Evolutionary conservation across 1,140 invertebrate genomes (phyloP).

Genomic region (Bicyclus anynana): DNA sequence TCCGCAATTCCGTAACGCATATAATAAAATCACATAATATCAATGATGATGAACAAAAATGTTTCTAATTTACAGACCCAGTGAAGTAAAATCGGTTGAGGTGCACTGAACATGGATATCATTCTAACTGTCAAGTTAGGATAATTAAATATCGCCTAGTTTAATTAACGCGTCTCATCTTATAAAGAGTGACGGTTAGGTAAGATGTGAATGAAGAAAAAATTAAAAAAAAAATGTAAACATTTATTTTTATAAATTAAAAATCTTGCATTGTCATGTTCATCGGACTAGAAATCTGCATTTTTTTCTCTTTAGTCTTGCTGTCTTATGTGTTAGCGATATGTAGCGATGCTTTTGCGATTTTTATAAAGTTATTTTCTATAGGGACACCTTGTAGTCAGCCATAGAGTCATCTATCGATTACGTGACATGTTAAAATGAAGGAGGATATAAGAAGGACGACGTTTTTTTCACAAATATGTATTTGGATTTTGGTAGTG

Average conservation of each 20-base stretch:
- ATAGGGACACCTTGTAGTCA: no score
- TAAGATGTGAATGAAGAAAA: background rate
- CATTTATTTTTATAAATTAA: slow-evolving; percentile 7
- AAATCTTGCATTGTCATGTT: slow-evolving; percentile 1
- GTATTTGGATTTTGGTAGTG: no score
- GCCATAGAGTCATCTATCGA: no score
- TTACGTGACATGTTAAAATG: no score
- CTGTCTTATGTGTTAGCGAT: background rate
- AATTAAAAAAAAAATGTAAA: background rate
- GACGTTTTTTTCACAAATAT: no score
- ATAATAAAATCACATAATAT: no score
- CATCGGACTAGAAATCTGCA: slow-evolving; percentile 8
- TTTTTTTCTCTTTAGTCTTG: slow-evolving; percentile 8
- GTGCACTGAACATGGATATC: background rate
- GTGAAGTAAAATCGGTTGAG: slow-evolving; percentile 4
- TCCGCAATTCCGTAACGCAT: no score
- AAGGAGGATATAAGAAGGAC: no score
- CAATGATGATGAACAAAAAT: no score
- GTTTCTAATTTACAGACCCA: background rate
- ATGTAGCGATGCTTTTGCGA: background rate
- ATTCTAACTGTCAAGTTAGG: background rate
- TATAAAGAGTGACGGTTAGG: background rate
- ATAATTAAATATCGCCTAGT: background rate
- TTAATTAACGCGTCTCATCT: background rate
- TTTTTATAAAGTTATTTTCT: no score